Evolutionary conservation across 1,140 invertebrate genomes (phyloP).

Genomic region (Nephila pilipes): DNA sequence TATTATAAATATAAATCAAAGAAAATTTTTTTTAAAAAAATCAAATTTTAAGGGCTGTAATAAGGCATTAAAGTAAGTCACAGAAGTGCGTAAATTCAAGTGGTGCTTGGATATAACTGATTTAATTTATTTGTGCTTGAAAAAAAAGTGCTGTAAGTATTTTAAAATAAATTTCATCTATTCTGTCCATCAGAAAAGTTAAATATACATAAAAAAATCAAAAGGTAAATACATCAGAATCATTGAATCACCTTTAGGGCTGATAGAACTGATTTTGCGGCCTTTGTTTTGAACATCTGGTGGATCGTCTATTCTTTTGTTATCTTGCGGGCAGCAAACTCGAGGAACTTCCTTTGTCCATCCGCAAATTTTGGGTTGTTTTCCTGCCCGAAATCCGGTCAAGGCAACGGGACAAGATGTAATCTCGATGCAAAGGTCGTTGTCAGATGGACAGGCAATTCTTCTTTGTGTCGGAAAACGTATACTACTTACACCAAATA

Average conservation of each 20-base stretch:
- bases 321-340: slow-evolving; percentile 52
- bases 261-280: background rate
- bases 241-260: slow-evolving; percentile 25
- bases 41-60: too few species aligned
- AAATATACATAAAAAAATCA: too few species aligned
- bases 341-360: slow-evolving; percentile 36
- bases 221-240: too few species aligned
- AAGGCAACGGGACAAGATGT: background rate
- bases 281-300: background rate
- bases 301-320: background rate
- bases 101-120: too few species aligned
- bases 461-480: background rate
- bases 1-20: too few species aligned
- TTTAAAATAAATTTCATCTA: too few species aligned
- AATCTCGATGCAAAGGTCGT: background rate
- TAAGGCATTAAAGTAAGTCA: too few species aligned
- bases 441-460: background rate
- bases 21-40: too few species aligned
- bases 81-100: too few species aligned
- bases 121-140: too few species aligned
- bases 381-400: background rate
- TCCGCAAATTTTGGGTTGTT: slow-evolving; percentile 36
- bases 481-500: background rate
- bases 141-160: too few species aligned
- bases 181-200: too few species aligned